Base-by-base conservation (phyloP, 1,140 invertebrate species). In the Drosophila prosaltans region DNA sequence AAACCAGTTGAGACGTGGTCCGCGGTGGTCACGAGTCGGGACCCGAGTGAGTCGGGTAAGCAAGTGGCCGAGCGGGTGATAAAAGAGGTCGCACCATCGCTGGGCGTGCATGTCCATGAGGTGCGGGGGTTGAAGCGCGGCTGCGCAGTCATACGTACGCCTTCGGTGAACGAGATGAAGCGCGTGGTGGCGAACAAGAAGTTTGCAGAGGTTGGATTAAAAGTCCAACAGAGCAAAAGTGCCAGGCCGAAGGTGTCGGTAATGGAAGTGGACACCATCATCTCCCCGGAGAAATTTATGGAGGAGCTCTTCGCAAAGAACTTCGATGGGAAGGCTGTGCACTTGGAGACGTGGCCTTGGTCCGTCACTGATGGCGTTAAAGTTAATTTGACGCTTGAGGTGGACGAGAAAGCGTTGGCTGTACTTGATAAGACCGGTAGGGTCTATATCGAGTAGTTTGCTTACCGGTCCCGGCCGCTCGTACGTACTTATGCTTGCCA, bases 1-100 rank as follows among this genome's bases (percentile, higher is more conserved):
- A 57, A 30, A 28, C 54, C 54, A 32, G 54, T 57, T 57, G 54
- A 57, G 28, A 57, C 54, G 28, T 57, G 54, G 54, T 32, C 54
- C 1, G 54, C 8, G 28, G 54, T 57, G 54, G 54, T 57, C 10
- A 9, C 24, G 4, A 57, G 54, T 26, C 21, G 28, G 16, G 54
- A 57, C 54, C 54, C 28, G 6, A 57, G 28, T 3, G 28, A 9
- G 21, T 10, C 54, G 3, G 8, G 54, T 9, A 57, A 57, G 54
- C 54, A 32, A 2, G 54, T 57, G 3, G 54, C 54, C 26, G 26
- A 57, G 28, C 24, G 26, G 26, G 28, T 57, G 3, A 24, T 8
- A 0, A 32, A 57, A 28, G 9, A 11, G 9, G 24, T 57, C 24
- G 45, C 45, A n/a, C 45, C 45, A 7, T 8, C 16, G 2, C 11